Evolutionary conservation across 2,888 invertebrate genomes (phyloP), one percentile per base, ranked within the genome.

Genomic region (Andrena chrysosceles): DNA sequence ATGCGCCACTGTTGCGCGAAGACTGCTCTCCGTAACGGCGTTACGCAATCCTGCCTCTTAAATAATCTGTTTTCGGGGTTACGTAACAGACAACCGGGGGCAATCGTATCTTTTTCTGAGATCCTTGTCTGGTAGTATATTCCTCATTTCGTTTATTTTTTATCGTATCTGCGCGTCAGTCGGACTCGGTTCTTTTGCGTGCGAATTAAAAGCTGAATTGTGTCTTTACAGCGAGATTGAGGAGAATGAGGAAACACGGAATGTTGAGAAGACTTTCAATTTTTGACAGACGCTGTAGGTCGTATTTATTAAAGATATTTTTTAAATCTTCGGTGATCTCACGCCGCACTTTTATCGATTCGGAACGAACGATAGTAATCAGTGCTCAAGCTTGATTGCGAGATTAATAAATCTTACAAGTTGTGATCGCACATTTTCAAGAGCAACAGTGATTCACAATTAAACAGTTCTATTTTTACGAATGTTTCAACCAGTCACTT

Each of bases 1-100:
- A 63, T 74, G 35, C 42, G 20, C 20, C 26, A 20, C n/a, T 20
- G 20, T 23, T 49, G 33, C 31, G 8, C 10, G 26, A 42, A 5
- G 29, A 60, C n/a, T 29, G 70, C 60, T 70, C 48, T 70, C 26
- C 42, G 59, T 60, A 59, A 60, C 8, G 69, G 59, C 16, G 69
- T 62, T 62, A 20, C 69, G 56, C n/a, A 26, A 54, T 31, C 29
- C 29, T 23, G 10, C 26, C 23, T 42, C 42, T 48, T 35, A 26
- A 48, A 69, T 59, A 42, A 69, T 69, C 56, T 69, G 33, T 68
- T 69, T 56, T 26, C 23, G 35, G 35, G 35, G 35, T 56, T 62
- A 62, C 60, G 60, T 31, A 31, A 56, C 26, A 56, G 56, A 56
- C 23, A 56, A 56, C 56, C 42, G 56, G 23, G 56, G 56, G 23